Conservation (phyloP, 2,888 invertebrate species). For the Epinotia brunnichana region DNA sequence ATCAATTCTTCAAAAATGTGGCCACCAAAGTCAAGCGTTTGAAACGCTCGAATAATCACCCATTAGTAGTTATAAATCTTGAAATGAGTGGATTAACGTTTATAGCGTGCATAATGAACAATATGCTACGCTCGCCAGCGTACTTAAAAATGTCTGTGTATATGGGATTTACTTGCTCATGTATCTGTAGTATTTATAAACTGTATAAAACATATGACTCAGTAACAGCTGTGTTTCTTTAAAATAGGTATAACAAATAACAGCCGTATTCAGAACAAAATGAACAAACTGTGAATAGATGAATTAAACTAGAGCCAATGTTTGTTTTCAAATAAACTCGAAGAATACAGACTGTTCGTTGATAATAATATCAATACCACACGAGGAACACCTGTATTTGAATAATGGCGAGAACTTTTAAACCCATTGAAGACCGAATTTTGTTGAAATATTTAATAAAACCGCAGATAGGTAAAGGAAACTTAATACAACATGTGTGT, state of each 20-base stretch:
- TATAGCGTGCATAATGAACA: too few relatives aligned
- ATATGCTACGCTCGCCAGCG: too few relatives aligned
- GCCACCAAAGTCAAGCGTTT: too few relatives aligned
- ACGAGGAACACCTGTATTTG: neutral
- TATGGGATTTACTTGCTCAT: too few relatives aligned
- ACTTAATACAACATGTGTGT: too few relatives aligned
- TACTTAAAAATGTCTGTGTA: too few relatives aligned
- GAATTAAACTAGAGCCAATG: conserved; percentile 14
- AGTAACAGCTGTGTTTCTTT: neutral
- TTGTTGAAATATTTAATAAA: neutral
- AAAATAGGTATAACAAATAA: neutral
- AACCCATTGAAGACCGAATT: neutral
- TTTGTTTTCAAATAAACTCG: conserved; percentile 27
- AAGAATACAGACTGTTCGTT: conserved; percentile 3
- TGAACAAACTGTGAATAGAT: conserved; percentile 7
- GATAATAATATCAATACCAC: neutral
- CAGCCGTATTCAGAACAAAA: neutral
- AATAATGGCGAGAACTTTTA: neutral
- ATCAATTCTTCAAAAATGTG: too few relatives aligned
- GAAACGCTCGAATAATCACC: too few relatives aligned
- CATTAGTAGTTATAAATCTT: too few relatives aligned
- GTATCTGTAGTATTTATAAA: too few relatives aligned
- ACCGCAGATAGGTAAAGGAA: neutral
- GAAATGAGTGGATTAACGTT: too few relatives aligned
- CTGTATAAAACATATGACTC: too few relatives aligned